Conservation (phyloP, 2,113 vertebrate genomes). For the Clupea harengus region DNA sequence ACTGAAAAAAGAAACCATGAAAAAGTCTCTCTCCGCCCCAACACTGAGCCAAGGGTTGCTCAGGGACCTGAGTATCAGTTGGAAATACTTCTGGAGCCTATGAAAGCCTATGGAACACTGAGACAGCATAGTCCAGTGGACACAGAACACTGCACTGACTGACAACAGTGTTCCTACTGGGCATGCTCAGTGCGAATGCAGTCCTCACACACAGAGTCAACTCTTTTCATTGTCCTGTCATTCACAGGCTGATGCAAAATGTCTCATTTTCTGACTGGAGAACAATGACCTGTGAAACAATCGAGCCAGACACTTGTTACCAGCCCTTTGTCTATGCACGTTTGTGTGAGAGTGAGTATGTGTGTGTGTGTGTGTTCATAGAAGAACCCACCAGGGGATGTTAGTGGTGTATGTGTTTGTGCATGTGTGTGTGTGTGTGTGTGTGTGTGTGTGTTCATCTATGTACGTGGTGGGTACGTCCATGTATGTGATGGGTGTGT, state of each 20-base stretch:
- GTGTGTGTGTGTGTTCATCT: conserved; percentile 27
- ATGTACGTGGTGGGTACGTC: background rate
- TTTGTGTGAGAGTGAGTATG: background rate
- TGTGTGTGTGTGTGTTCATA: background rate
- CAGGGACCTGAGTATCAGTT: background rate
- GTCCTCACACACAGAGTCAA: background rate
- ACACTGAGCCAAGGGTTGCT: background rate
- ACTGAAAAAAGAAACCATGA: background rate
- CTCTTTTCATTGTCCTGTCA: conserved; percentile 35
- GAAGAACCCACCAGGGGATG: background rate
- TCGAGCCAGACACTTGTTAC: conserved; percentile 42
- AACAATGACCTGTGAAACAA: conserved; percentile 30
- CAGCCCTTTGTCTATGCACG: conserved; percentile 7
- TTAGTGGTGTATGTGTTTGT: background rate
- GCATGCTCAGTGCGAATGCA: conserved; percentile 13
- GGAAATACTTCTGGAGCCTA: background rate
- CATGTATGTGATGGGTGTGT: background rate
- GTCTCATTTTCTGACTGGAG: conserved; percentile 23
- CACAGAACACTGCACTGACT: background rate
- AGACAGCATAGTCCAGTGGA: background rate
- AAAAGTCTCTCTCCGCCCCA: background rate
- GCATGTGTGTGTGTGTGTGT: background rate
- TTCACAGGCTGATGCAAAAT: conserved; percentile 34
- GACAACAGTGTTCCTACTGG: background rate
- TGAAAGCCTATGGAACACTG: background rate